phyloP scores from a whole-genome alignment of 1,140 invertebrate species.

The Ridgeia piscesae region DNA sequence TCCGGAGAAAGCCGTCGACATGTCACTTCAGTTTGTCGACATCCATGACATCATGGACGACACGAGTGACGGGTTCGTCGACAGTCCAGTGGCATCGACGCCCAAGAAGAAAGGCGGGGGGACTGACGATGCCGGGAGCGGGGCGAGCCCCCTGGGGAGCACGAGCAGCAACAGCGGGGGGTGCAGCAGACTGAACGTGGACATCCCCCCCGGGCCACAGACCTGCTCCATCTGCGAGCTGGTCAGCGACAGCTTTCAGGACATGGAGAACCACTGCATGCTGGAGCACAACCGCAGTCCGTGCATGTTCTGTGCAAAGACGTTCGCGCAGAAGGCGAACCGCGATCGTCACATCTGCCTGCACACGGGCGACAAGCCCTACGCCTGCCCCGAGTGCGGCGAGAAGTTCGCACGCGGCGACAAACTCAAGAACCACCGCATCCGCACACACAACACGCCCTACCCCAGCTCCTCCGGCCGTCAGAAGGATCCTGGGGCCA shows the following conservation, averaged over 20 bases:
- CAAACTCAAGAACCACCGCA: slow-evolving; percentile 29
- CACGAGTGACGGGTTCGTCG: not conserved
- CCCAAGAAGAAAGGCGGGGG: slow-evolving; percentile 7
- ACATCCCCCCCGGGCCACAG: slow-evolving; percentile 24
- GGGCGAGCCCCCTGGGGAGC: not conserved
- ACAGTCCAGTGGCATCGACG: not conserved
- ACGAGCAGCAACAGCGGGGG: not conserved
- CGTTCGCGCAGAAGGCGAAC: slow-evolving; percentile 33
- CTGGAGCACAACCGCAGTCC: slow-evolving; percentile 29
- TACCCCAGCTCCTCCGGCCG: not conserved
- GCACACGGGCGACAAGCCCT: slow-evolving; percentile 81
- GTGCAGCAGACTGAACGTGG: not conserved
- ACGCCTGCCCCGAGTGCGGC: slow-evolving; percentile 92
- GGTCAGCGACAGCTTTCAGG: slow-evolving; percentile 17
- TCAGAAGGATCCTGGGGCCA: not conserved
- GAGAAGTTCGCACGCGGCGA: slow-evolving; percentile 74
- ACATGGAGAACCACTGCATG: slow-evolving; percentile 28
- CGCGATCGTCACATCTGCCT: slow-evolving; percentile 48
- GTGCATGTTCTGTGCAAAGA: slow-evolving; percentile 32
- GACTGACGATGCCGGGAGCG: not conserved
- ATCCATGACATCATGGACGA: not conserved
- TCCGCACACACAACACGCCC: slow-evolving; percentile 16
- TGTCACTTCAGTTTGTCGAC: not conserved
- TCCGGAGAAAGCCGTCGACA: not conserved
- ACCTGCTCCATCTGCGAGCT: slow-evolving; percentile 23